Evolutionary conservation across 2,113 vertebrate species (phyloP).

Genomic region (Vombatus ursinus): DNA sequence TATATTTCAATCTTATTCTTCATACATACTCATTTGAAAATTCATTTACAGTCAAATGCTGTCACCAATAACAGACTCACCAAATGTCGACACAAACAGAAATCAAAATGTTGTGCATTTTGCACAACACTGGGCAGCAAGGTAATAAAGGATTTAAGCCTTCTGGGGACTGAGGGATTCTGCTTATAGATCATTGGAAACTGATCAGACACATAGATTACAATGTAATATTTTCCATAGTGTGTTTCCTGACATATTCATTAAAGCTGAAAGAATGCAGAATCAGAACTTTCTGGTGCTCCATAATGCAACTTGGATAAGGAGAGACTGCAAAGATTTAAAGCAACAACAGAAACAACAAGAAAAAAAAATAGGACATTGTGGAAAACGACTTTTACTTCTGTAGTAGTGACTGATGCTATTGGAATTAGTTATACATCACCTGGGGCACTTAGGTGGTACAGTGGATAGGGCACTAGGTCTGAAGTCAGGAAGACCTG

Average conservation of each 20-base stretch:
- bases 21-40: not conserved
- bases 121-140: not conserved
- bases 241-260: not conserved
- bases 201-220: not conserved
- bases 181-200: not conserved
- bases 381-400: not conserved
- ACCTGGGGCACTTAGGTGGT: not conserved
- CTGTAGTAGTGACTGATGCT: not conserved
- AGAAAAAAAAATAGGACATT: not conserved
- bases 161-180: not conserved
- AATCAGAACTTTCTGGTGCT: not conserved
- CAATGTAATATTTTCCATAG: not conserved
- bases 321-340: not conserved
- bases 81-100: not conserved
- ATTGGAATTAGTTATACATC: not conserved
- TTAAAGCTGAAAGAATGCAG: not conserved
- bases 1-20: not conserved
- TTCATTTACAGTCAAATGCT: not conserved
- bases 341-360: not conserved
- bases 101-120: not conserved
- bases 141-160: not conserved
- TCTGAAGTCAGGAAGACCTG: not conserved
- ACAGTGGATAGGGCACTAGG: not conserved
- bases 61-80: not conserved
- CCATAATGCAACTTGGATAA: not conserved